phyloP scores from a whole-genome alignment of 2,888 invertebrate species.

The Lottia gigantea region DNA sequence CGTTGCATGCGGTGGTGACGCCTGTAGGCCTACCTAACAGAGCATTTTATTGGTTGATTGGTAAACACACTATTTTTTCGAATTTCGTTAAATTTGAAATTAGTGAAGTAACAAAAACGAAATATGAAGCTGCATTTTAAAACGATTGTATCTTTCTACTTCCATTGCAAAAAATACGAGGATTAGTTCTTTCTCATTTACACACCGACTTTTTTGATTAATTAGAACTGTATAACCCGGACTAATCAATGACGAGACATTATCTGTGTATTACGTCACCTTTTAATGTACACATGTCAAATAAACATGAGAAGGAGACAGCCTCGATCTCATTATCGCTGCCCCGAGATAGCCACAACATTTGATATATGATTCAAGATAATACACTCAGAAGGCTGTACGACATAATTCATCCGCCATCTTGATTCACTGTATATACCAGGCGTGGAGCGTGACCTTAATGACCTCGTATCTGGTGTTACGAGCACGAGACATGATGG shows the following conservation, averaged over 20 bases:
- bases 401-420: conserved; percentile 3
- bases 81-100: no score
- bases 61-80: no score
- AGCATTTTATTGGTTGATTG: no score
- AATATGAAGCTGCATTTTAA: no score
- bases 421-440: conserved; percentile 1
- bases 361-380: not conserved
- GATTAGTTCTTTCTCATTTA: no score
- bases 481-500: conserved; percentile 2
- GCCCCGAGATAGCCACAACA: not conserved
- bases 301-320: not conserved
- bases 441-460: not conserved
- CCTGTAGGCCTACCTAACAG: no score
- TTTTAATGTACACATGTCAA: not conserved
- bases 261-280: conserved; percentile 6
- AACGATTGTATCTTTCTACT: no score
- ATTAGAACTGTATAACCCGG: no score
- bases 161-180: no score
- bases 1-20: no score
- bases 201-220: no score
- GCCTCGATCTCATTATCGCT: not conserved
- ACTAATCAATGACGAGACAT: not conserved
- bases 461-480: conserved; percentile 4
- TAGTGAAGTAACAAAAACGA: no score
- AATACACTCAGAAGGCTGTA: not conserved